Base-by-base conservation (phyloP, 1,140 invertebrate species). In the Probaryconus sp. region DNA sequence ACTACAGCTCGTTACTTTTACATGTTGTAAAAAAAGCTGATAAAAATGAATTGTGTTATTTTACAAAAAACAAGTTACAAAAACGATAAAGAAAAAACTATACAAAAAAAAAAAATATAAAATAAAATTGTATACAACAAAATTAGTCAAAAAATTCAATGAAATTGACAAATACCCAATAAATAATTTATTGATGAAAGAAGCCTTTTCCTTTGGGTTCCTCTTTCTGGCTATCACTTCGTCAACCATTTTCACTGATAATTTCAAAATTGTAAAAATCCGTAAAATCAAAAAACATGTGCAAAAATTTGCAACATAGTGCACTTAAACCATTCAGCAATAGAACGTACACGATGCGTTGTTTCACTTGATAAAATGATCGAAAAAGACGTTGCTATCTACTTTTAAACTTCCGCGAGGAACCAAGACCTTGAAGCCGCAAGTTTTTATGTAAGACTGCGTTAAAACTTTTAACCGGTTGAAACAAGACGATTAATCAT, bases 381-480 rank as follows among this genome's bases (percentile, higher is more conserved):
- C 45, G 47, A 14, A 13, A 51, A 24, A 20, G 16, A 16, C 10
- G 24, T 10, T 20, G 40, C 30, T 16, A 9, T n/a, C 24, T n/a
- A n/a, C n/a, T n/a, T n/a, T n/a, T n/a, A n/a, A n/a, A n/a, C 10
- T 2, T 47, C 43, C 2, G 30, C 9, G 47, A n/a, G 14, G 16
- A 4, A 5, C 20, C 18, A 2, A n/a, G 21, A 1, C 50, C 17
- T 53, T 18, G 21, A 38, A 38, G 33, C 50, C 33, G n/a, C 21
- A 11, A 11, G 47, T 9, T 3, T 53, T 53, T 53, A 38, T 35
- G 35, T 38, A 38, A 53, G 11, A 47, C 33, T 9, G 21, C n/a
- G 6, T n/a, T n/a, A n/a, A 17, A 53, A 53, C 50, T 53, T 51
- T 38, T 16, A 28, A 53, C 50, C 35, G 53, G 38, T 58, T 31